Evolutionary conservation across 2,113 vertebrate species (phyloP).

Genomic region (Jacana jacana): DNA sequence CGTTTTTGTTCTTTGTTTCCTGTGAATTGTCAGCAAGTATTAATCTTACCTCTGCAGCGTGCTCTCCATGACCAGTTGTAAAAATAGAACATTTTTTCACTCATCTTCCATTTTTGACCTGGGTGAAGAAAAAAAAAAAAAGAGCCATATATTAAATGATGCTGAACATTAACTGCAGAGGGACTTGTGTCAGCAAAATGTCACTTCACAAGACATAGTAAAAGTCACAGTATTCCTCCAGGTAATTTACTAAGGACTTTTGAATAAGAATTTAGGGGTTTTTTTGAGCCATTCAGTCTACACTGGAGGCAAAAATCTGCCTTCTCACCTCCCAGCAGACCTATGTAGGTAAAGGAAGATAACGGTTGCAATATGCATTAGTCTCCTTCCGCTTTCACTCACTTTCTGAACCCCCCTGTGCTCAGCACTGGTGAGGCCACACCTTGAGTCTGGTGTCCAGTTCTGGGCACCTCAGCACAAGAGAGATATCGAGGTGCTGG

Average conservation of each 20-base stretch:
- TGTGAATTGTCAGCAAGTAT: background rate
- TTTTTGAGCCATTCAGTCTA: background rate
- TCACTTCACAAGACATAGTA: background rate
- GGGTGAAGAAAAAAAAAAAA: background rate
- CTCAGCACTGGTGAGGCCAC: too few relatives aligned
- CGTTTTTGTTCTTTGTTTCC: background rate
- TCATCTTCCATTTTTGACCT: conserved; percentile 3
- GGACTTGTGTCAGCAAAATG: background rate
- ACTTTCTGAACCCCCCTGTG: background rate
- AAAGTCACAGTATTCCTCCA: background rate
- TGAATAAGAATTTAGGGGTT: background rate
- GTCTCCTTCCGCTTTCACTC: background rate
- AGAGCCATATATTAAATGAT: background rate
- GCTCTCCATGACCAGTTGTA: background rate
- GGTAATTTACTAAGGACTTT: background rate
- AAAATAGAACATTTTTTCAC: background rate
- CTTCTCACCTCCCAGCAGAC: background rate
- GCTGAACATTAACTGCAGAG: background rate
- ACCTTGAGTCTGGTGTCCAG: too few relatives aligned
- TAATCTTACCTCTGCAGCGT: background rate
- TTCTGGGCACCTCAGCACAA: too few relatives aligned
- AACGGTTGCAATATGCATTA: background rate
- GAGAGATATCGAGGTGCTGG: too few relatives aligned
- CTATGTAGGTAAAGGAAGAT: background rate
- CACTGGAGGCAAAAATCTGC: background rate